Percentiles rank a stretch among this genome's conserved stretches.
phyloP scores from a whole-genome alignment of 2,797 vertebrate genomes.

The Lagorchestes hirsutus region DNA sequence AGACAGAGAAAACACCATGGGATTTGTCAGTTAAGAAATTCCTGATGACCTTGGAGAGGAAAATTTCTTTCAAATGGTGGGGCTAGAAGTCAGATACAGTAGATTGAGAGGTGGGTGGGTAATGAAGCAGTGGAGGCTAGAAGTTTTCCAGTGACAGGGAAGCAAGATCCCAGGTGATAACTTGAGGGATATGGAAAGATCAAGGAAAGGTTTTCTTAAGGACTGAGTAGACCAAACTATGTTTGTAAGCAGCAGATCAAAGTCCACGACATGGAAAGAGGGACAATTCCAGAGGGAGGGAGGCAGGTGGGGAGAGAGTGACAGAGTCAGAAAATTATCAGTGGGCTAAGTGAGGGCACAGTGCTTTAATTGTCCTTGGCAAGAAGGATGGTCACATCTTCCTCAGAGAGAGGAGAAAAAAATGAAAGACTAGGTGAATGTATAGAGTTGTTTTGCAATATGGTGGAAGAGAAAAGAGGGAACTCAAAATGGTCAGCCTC shows the following conservation, averaged over 20 bases:
- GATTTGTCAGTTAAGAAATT: not conserved
- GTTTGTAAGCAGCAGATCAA: not conserved
- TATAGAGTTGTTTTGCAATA: not conserved
- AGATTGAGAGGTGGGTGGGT: not conserved
- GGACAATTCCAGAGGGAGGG: not conserved
- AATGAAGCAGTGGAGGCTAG: not conserved
- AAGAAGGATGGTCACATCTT: not conserved
- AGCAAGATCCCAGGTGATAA: not conserved
- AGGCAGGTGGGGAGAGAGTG: not conserved
- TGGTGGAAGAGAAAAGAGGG: not conserved
- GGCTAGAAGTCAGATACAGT: not conserved
- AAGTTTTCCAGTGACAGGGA: not conserved
- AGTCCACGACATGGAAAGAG: not conserved
- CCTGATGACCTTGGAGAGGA: not conserved
- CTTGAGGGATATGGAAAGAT: not conserved
- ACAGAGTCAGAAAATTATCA: not conserved
- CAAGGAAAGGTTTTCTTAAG: not conserved
- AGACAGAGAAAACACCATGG: not conserved
- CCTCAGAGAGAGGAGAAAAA: not conserved
- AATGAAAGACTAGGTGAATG: not conserved
- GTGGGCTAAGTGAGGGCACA: not conserved
- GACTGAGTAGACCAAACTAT: not conserved
- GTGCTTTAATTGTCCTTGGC: not conserved
- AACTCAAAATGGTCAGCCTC: not conserved
- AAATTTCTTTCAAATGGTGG: not conserved